A percentile compares a stretch with the other conserved stretches of the same genome.
Evolutionary conservation across 2,888 invertebrate species (phyloP).

Genomic region (Allophyes oxyacanthae): DNA sequence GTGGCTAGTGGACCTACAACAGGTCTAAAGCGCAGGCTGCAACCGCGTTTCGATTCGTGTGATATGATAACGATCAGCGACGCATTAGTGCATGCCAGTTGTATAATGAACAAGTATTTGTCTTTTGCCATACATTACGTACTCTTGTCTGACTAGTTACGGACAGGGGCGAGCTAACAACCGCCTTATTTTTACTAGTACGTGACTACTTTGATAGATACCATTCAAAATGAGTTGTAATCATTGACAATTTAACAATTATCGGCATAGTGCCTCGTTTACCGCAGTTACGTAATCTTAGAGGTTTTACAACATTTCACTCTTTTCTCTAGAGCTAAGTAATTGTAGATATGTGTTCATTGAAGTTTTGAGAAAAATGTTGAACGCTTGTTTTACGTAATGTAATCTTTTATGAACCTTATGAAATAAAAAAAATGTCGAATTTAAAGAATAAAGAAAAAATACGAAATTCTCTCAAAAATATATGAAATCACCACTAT

Average conservation of each 20-base stretch:
- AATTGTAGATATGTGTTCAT: slow-evolving; percentile 19
- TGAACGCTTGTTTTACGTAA: slow-evolving; percentile 42
- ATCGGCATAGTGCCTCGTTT: slow-evolving; percentile 33
- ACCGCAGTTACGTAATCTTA: slow-evolving; percentile 31
- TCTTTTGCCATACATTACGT: slow-evolving; percentile 40
- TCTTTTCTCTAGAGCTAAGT: slow-evolving; percentile 39
- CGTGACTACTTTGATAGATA: slow-evolving; percentile 38
- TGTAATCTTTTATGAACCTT: slow-evolving; percentile 20
- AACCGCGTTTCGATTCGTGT: slow-evolving; percentile 54
- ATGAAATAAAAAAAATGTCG: slow-evolving; percentile 27
- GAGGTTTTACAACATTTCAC: slow-evolving; percentile 30
- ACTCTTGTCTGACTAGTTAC: slow-evolving; percentile 47
- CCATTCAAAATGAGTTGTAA: slow-evolving; percentile 37
- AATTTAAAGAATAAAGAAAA: slow-evolving; percentile 41
- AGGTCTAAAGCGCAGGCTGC: slow-evolving; percentile 13
- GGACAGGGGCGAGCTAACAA: slow-evolving; percentile 18
- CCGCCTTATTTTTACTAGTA: slow-evolving; percentile 23
- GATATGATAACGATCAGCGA: slow-evolving; percentile 58
- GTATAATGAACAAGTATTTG: slow-evolving; percentile 59
- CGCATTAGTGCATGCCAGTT: slow-evolving; percentile 62
- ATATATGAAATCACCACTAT: slow-evolving; percentile 26
- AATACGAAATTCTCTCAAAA: slow-evolving; percentile 34
- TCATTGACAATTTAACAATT: slow-evolving; percentile 49
- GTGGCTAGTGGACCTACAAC: slow-evolving; percentile 5
- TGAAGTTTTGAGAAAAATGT: slow-evolving; percentile 29